Conservation (phyloP, 2,113 vertebrate genomes). For the Poicephalus gulielmi region DNA sequence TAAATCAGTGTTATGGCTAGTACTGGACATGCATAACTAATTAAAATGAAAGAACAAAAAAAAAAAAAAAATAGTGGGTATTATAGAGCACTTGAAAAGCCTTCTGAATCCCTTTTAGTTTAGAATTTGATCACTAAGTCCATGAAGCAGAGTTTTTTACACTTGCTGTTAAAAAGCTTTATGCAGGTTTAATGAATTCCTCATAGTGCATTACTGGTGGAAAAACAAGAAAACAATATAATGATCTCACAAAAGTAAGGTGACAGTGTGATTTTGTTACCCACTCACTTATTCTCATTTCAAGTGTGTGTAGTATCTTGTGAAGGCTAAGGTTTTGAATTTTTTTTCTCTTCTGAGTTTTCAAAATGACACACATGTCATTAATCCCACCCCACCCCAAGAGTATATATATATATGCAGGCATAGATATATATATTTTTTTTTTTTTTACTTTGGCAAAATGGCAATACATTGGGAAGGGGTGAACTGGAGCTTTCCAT, state of each 20-base stretch:
- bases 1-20: neutral
- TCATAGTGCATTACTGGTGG: neutral
- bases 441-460: neutral
- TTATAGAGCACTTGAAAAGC: neutral
- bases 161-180: neutral
- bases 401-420: too few relatives aligned
- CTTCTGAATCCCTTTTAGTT: neutral
- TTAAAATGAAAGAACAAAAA: neutral
- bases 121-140: neutral
- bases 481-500: neutral
- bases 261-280: neutral
- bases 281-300: neutral
- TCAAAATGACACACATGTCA: neutral
- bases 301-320: neutral
- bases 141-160: neutral
- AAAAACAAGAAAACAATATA: neutral
- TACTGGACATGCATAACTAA: neutral
- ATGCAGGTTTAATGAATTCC: neutral
- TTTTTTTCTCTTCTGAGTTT: neutral
- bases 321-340: neutral
- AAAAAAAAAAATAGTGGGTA: neutral
- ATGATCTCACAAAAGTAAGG: neutral
- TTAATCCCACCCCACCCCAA: neutral
- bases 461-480: neutral
- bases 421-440: neutral